These are phyloP conservation scores for Cavia aperea DNA, from an alignment of 2,113 vertebrate species.

Conservation along the genomic window DNA sequence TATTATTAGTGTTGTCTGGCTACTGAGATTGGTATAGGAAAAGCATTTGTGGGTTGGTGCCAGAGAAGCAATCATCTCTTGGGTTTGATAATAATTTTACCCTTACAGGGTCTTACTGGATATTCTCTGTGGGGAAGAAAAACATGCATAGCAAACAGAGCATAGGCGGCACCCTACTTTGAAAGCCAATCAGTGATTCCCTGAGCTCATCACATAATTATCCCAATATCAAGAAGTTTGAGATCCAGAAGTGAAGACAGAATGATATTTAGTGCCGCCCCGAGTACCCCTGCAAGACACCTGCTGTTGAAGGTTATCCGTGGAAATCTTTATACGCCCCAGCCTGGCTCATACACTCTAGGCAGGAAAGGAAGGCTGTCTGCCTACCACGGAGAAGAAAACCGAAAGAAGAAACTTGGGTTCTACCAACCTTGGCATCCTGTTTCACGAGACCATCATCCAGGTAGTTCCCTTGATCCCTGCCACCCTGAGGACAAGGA, in stretches of 20 bases:
- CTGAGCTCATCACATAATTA: neutral
- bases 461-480: slow-evolving; percentile 82
- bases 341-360: neutral
- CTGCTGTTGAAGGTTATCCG: neutral
- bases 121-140: neutral
- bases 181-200: neutral
- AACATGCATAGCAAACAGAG: neutral
- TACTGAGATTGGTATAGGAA: neutral
- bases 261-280: neutral
- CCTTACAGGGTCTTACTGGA: neutral
- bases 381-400: neutral
- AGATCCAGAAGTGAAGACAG: neutral
- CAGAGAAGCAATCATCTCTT: neutral
- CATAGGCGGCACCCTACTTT: neutral
- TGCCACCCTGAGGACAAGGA: slow-evolving; percentile 81
- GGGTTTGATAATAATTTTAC: slow-evolving; percentile 12
- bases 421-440: slow-evolving; percentile 87
- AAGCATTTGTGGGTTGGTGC: neutral
- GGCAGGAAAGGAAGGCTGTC: neutral
- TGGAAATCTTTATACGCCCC: neutral
- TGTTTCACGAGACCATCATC: slow-evolving; percentile 79
- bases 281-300: neutral
- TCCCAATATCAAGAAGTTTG: neutral
- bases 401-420: neutral
- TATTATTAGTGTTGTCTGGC: slow-evolving; percentile 5